These are phyloP conservation scores for Timema cristinae DNA, from an alignment of 2,888 invertebrate species.

Conservation along the genomic window DNA sequence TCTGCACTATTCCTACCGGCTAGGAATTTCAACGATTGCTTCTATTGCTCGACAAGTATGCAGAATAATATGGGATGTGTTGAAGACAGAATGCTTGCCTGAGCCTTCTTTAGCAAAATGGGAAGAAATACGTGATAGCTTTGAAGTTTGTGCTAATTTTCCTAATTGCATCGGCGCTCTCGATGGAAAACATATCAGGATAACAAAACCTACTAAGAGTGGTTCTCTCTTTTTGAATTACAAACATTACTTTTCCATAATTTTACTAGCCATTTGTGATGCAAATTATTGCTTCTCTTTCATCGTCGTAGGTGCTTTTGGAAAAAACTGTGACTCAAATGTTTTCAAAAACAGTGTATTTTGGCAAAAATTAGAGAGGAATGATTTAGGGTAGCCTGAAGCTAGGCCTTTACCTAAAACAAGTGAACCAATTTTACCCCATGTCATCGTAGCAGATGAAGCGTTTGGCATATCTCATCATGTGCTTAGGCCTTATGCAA, in stretches of 20 bases:
- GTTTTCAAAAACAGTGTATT: constrained; percentile 7
- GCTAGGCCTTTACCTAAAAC: neutral
- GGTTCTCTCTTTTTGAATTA: neutral
- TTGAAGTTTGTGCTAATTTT: no score
- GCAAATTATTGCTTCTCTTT: neutral
- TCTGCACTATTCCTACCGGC: constrained; percentile 5
- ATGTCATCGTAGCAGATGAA: neutral
- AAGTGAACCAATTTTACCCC: neutral
- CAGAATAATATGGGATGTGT: neutral
- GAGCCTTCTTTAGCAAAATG: neutral
- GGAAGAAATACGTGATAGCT: neutral
- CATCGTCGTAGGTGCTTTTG: neutral
- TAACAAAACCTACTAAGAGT: constrained; percentile 10
- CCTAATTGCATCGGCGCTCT: no score
- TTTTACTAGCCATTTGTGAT: neutral
- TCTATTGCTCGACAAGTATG: constrained; percentile 12
- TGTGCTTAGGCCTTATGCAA: constrained; percentile 1
- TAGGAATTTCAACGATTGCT: constrained; percentile 13
- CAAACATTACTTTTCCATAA: constrained; percentile 4
- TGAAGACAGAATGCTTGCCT: neutral
- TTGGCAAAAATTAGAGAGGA: neutral
- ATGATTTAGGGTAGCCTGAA: neutral
- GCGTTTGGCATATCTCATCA: constrained; percentile 1
- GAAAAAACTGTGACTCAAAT: neutral
- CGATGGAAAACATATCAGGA: neutral